A percentile compares a stretch with the other conserved stretches of the same genome.
Evolutionary conservation across 2,888 invertebrate species (phyloP).

Genomic region (Tipula unca): DNA sequence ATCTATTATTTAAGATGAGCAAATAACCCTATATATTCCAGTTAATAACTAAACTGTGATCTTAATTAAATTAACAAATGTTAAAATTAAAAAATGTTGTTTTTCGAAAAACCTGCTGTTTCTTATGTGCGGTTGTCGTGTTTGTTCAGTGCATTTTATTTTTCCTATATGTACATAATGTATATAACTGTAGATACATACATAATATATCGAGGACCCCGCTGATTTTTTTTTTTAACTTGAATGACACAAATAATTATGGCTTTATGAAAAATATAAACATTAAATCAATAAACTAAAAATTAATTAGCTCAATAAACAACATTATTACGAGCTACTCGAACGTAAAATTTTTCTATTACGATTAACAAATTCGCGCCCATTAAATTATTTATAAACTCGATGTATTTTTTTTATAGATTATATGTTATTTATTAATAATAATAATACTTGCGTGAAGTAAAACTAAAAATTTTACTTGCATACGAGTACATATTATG

Average conservation of each 20-base stretch:
- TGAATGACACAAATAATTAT: background rate
- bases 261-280: background rate
- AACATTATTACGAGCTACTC: background rate
- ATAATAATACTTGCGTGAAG: background rate
- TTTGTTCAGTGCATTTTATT: background rate
- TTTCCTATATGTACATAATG: background rate
- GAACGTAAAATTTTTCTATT: background rate
- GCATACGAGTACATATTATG: background rate
- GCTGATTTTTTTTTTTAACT: background rate
- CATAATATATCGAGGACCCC: background rate
- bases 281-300: background rate
- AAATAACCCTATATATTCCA: background rate
- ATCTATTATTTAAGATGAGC: background rate
- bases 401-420: background rate
- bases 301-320: background rate
- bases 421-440: background rate
- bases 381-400: background rate
- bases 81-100: background rate
- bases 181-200: background rate
- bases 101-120: background rate
- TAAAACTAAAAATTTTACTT: background rate
- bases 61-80: constrained; percentile 10
- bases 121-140: background rate
- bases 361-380: background rate
- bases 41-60: background rate